Evolutionary conservation across 2,888 invertebrate genomes (phyloP).

Genomic region (Nysson spinosus): DNA sequence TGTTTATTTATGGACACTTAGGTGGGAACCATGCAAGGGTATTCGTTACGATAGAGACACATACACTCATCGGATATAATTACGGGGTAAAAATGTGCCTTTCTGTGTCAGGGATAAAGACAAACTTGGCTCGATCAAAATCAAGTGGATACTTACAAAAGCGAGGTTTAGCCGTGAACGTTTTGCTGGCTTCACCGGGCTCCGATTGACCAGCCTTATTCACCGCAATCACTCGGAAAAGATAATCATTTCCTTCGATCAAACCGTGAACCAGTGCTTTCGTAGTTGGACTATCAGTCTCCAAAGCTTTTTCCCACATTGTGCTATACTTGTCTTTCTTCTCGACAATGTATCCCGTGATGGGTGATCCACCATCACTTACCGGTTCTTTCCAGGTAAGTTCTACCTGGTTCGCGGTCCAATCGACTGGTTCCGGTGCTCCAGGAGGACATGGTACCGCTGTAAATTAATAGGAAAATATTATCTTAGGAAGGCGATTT

Average conservation of each 20-base stretch:
- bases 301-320: constrained; percentile 94
- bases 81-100: too few relatives aligned
- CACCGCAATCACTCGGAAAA: constrained; percentile 96
- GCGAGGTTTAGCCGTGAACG: constrained; percentile 90
- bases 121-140: neutral
- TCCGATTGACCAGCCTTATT: constrained; percentile 97
- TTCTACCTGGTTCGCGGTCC: constrained; percentile 95
- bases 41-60: too few relatives aligned
- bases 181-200: constrained; percentile 92
- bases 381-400: constrained; percentile 93
- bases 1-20: too few relatives aligned
- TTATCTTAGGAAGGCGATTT: too few relatives aligned
- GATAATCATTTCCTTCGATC: constrained; percentile 97
- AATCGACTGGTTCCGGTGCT: constrained; percentile 93
- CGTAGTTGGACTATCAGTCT: constrained; percentile 86
- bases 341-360: constrained; percentile 95
- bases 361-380: constrained; percentile 95
- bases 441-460: constrained; percentile 93
- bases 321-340: constrained; percentile 95
- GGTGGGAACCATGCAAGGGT: too few relatives aligned
- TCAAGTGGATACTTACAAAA: constrained; percentile 80
- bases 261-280: constrained; percentile 91
- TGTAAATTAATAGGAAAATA: too few relatives aligned
- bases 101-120: too few relatives aligned
- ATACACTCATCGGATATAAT: too few relatives aligned